These are phyloP conservation scores for Brachyhypopomus occidentalis DNA, from an alignment of 2,113 vertebrate genomes.

Conservation along the genomic window DNA sequence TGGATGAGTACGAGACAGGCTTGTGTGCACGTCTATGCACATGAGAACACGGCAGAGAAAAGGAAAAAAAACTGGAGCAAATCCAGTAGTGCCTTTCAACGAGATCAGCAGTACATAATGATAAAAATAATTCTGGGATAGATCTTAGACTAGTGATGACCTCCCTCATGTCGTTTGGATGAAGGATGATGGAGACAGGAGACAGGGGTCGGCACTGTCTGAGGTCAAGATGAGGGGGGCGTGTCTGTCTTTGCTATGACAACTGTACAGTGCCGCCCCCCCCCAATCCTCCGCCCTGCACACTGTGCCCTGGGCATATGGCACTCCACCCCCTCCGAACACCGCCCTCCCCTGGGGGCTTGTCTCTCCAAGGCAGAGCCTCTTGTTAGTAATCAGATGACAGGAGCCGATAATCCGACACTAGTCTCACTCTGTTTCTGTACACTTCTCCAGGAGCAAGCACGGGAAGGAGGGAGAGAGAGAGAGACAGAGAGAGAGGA, in stretches of 20 bases:
- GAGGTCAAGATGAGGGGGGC: slow-evolving; percentile 10
- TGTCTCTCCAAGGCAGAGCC: slow-evolving; percentile 42
- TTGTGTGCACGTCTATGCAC: slow-evolving; percentile 27
- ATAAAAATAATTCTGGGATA: not conserved
- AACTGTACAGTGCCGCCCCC: slow-evolving; percentile 13
- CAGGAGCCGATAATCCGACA: slow-evolving; percentile 43
- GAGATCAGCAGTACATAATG: not conserved
- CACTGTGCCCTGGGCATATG: slow-evolving; percentile 16
- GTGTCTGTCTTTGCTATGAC: slow-evolving; percentile 14
- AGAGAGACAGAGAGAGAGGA: slow-evolving; percentile 35
- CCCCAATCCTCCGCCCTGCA: not conserved
- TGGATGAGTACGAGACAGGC: slow-evolving; percentile 42
- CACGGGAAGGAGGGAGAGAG: not conserved
- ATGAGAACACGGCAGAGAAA: not conserved
- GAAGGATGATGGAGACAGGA: slow-evolving; percentile 19
- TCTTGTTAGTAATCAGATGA: slow-evolving; percentile 54
- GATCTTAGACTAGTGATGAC: not conserved
- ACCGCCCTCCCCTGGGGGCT: slow-evolving; percentile 42
- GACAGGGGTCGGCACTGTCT: not conserved
- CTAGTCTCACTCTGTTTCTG: slow-evolving; percentile 25
- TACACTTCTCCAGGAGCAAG: slow-evolving; percentile 18
- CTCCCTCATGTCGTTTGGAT: too few relatives aligned
- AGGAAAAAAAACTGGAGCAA: not conserved
- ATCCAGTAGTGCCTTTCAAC: not conserved
- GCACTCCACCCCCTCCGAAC: slow-evolving; percentile 18